Percentiles rank a stretch among this genome's conserved stretches.
Conservation (phyloP, 2,797 vertebrate genomes). For the Myripristis murdjan region DNA sequence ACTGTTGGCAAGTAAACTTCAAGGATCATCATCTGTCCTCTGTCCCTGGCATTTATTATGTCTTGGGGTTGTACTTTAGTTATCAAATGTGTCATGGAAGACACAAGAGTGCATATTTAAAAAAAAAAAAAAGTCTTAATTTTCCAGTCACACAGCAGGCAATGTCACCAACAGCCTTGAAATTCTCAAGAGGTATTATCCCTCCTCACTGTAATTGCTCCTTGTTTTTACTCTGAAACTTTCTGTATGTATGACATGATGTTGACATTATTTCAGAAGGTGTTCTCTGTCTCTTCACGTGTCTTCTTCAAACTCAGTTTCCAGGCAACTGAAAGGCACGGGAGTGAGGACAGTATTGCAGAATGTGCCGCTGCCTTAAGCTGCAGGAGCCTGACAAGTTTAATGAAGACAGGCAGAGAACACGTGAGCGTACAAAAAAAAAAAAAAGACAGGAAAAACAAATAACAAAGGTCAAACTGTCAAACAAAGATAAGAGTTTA, state of each 20-base stretch:
- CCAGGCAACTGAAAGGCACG: constrained; percentile 78
- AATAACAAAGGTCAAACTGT: constrained; percentile 54
- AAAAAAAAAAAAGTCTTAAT: no score
- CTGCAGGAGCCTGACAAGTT: constrained; percentile 73
- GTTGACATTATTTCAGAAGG: constrained; percentile 69
- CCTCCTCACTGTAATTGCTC: constrained; percentile 23
- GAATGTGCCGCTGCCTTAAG: constrained; percentile 66
- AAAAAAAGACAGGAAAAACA: constrained; percentile 36
- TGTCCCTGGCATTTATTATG: no score
- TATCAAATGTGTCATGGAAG: no score
- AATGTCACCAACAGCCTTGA: background rate
- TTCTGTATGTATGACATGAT: constrained; percentile 44
- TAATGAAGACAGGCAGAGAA: constrained; percentile 77
- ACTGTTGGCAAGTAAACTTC: no score
- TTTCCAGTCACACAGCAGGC: background rate
- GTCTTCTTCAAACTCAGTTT: constrained; percentile 70
- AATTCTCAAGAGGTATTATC: background rate
- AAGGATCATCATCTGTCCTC: no score
- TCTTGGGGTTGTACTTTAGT: no score
- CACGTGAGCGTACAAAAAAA: constrained; percentile 56
- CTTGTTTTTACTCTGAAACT: constrained; percentile 41
- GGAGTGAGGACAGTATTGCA: constrained; percentile 62
- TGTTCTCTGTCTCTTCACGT: constrained; percentile 60
- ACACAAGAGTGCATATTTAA: no score
- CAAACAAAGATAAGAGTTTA: constrained; percentile 48